Conservation (phyloP, 1,140 invertebrate genomes). For the Neodiprion pinetum region DNA sequence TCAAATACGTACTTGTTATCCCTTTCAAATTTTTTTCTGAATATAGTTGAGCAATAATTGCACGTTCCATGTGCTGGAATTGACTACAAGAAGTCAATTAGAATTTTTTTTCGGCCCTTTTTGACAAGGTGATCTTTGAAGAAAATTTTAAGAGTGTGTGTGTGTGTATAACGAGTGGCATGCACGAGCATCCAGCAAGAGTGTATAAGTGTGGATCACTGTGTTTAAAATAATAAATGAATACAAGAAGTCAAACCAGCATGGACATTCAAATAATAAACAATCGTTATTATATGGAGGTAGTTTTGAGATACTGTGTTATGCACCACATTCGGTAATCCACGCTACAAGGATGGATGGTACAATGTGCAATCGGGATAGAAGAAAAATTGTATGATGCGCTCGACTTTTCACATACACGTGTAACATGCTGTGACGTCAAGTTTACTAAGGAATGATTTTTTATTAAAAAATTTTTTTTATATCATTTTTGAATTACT, state of each 20-base stretch:
- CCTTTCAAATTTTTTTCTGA: too few species aligned
- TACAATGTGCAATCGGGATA: not conserved
- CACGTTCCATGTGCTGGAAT: too few species aligned
- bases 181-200: not conserved
- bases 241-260: slow-evolving; percentile 46
- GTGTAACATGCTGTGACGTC: not conserved
- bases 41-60: too few species aligned
- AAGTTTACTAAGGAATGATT: not conserved
- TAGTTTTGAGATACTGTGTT: not conserved
- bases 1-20: too few species aligned
- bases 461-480: not conserved
- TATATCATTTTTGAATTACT: not conserved
- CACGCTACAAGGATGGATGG: not conserved
- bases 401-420: not conserved
- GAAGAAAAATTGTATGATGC: not conserved
- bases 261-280: slow-evolving; percentile 20
- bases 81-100: not conserved
- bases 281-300: too few species aligned
- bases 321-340: not conserved
- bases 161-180: not conserved
- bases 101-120: not conserved
- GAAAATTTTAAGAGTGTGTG: not conserved
- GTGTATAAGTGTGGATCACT: slow-evolving; percentile 2
- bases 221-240: slow-evolving; percentile 10
- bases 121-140: slow-evolving; percentile 5